Evolutionary conservation across 2,888 invertebrate genomes (phyloP).

Genomic region (Apodemia zela): DNA sequence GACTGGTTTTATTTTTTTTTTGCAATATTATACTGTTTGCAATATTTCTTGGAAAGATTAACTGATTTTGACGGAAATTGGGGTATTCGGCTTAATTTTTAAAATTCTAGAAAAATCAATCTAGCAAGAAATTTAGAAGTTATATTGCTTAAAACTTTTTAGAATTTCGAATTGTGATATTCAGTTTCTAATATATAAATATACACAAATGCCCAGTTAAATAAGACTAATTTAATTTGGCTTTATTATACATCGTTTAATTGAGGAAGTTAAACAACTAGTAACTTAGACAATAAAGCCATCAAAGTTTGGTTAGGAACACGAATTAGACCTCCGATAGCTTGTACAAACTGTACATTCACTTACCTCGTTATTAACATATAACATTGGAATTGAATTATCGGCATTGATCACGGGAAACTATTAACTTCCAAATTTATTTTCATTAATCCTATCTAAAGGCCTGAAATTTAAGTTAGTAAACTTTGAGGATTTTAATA

Average conservation of each 20-base stretch:
- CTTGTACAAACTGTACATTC: conserved; percentile 7
- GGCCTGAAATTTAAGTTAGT: conserved; percentile 14
- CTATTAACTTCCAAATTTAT: conserved; percentile 30
- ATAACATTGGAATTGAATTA: conserved; percentile 14
- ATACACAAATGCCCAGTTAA: background rate
- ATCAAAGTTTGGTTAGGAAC: conserved; percentile 9
- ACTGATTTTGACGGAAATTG: too few relatives aligned
- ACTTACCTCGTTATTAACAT: conserved; percentile 3
- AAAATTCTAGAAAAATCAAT: too few relatives aligned
- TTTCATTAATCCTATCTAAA: conserved; percentile 28
- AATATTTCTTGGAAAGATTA: too few relatives aligned
- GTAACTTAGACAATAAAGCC: background rate
- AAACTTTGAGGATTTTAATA: background rate
- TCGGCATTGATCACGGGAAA: background rate
- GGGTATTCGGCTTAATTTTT: too few relatives aligned
- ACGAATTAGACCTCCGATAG: background rate
- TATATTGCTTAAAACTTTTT: too few relatives aligned
- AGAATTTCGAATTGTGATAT: too few relatives aligned
- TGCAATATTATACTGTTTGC: too few relatives aligned
- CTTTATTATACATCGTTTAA: background rate
- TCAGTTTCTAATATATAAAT: background rate
- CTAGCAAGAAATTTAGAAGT: too few relatives aligned
- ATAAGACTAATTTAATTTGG: background rate
- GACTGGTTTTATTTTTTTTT: too few relatives aligned
- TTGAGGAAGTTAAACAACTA: background rate